Evolutionary conservation across 2,113 vertebrate genomes (phyloP), one percentile per base, ranked within the genome.

Genomic region (Lynx canadensis): DNA sequence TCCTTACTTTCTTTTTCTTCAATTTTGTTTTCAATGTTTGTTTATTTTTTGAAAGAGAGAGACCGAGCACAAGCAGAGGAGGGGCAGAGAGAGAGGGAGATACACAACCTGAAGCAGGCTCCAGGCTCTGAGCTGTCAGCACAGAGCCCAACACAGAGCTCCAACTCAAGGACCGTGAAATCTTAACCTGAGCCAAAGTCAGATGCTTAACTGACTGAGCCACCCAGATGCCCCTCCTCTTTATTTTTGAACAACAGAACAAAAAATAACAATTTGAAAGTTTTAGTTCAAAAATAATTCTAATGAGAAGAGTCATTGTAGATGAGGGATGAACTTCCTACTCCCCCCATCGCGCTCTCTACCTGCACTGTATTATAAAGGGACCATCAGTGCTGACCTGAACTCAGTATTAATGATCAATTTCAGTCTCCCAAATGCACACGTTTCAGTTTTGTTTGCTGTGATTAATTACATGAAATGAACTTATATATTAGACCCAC

Each of bases 381-480:
- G 21, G n/a, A 23, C 11, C 36, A 13, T 36, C n/a, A 36, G 73
- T 31, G 38, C 82, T 96, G 29, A 63, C 81, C 45, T 73, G 41
- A 71, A 31, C 7, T 80, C 33, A 74, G 1, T 92, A 78, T 4
- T 85, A 89, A 85, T 33, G 23, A 73, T 89, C 13, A 80, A 57
- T 86, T 97, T 92, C 74, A 80, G 1, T 81, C 74, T 90, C 57
- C 55, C 63, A 55, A 74, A 89, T 13, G 55, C 71, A 85, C 12
- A 89, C 38, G 10, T 71, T 91, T 97, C 36, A 83, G 19, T 63
- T 87, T 82, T 91, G 7, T 76, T 95, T 91, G 50, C 76, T 63
- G 5, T 83, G 38, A 69, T 76, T 19, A 87, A 31, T 94, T 78
- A 45, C n/a, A 91, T 76, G 45, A 96, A 85, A 94, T 65, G 50